Evolutionary conservation across 2,113 vertebrate genomes (phyloP), one percentile per base, ranked within the genome.

Genomic region (Catharus minimus): DNA sequence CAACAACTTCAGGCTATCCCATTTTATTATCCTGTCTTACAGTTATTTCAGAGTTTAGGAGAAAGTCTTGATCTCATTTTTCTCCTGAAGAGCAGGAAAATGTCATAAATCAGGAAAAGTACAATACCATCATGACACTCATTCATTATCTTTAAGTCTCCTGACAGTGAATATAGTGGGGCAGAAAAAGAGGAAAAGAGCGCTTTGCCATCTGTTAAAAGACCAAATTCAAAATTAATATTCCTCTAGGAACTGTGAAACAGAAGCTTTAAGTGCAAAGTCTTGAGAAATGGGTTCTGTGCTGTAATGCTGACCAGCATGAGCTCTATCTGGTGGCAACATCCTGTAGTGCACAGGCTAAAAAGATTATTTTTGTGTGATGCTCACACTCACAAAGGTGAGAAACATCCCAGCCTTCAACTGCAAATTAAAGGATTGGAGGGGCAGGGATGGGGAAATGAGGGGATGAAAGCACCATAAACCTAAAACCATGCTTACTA

Each of bases 261-360:
- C 64, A 78, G 39, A 88, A 47, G 38, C 36, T 76, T 74, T 39
- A 22, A 65, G 52, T 21, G 46, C 43, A 72, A 85, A 72, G n/a
- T 33, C 41, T 32, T 3, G n/a, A 60, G 64, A 28, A 68, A 44
- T 0, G 16, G 28, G 38, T 43, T 36, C 28, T 64, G 41, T 16
- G 32, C 52, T 33, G 41, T 0, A 32, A 27, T 0, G 77, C 71
- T 79, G 86, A 85, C 83, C 94, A 76, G 58, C 56, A 15, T 3
- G 94, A 90, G 82, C 93, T 93, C 93, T 89, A 86, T 20, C 94
- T 95, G 92, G 18, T 93, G 89, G 90, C 58, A 75, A 14, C 65
- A 86, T 15, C 8, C 68, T 62, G 93, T 30, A 96, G 36, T 84
- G 71, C 91, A 95, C 71, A 50, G 26, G 15, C 55, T 50, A 13